A percentile compares a stretch with the other conserved stretches of the same genome.
Conservation (phyloP, 92 coral and sea anemone genomes). For the Blastomussa wellsi region DNA sequence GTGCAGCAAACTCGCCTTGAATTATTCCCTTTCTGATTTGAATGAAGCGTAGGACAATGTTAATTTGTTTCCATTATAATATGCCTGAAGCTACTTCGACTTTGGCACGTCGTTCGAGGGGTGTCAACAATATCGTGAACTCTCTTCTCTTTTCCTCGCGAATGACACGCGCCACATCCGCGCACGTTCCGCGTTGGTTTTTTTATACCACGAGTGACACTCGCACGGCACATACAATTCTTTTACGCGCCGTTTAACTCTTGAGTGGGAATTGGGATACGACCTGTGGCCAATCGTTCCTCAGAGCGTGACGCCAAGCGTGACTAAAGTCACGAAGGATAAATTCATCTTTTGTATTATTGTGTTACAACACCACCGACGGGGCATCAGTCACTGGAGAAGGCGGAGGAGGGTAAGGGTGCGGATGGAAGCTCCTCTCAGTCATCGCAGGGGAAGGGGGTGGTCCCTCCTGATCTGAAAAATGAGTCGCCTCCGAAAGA, state of each 20-base stretch:
- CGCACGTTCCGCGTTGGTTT: background rate
- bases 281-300: background rate
- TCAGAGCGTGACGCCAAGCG: conserved; percentile 9
- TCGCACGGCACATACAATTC: background rate
- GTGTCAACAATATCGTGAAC: background rate
- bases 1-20: background rate
- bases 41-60: background rate
- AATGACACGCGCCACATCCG: background rate
- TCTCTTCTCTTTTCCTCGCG: background rate
- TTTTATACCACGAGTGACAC: background rate
- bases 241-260: background rate
- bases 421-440: conserved; percentile 77
- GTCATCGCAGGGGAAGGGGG: conserved; percentile 93
- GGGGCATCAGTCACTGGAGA: conserved; percentile 99
- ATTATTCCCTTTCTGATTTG: background rate
- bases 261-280: background rate
- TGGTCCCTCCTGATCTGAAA: conserved; percentile 92
- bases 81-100: background rate
- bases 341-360: background rate
- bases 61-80: background rate
- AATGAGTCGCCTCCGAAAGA: conserved; percentile 90
- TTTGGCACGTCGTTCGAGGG: background rate
- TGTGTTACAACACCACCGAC: conserved; percentile 71
- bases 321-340: conserved; percentile 15
- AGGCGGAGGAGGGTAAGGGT: conserved; percentile 99